Percentiles rank a stretch among this genome's conserved stretches.
Conservation (phyloP, 2,113 vertebrate species). For the Paraplagusia blochii region DNA sequence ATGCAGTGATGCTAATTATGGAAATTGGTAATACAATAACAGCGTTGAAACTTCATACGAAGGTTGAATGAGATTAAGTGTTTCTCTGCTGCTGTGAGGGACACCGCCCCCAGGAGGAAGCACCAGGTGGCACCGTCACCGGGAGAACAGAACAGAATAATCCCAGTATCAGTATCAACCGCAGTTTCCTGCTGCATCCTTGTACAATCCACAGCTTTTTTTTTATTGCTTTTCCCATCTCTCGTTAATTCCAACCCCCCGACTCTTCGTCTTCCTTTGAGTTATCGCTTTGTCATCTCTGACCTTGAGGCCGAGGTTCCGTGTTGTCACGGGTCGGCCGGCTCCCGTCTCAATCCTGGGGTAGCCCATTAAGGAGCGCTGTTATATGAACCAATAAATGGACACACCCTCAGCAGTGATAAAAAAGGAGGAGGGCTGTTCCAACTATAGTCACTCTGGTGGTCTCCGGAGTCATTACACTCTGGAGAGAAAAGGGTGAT, state of each 20-base stretch:
- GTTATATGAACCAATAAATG: slow-evolving; percentile 58
- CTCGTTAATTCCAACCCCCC: slow-evolving; percentile 30
- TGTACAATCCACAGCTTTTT: slow-evolving; percentile 4
- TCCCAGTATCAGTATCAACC: slow-evolving; percentile 46
- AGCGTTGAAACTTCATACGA: slow-evolving; percentile 40
- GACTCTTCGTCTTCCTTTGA: slow-evolving; percentile 16
- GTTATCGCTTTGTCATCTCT: slow-evolving; percentile 43
- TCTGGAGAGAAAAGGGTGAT: slow-evolving; percentile 31
- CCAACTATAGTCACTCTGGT: slow-evolving; percentile 30
- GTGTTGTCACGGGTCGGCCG: slow-evolving; percentile 48
- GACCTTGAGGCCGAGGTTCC: slow-evolving; percentile 55
- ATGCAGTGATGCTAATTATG: slow-evolving; percentile 44
- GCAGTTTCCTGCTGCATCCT: slow-evolving; percentile 38
- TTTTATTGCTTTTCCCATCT: slow-evolving; percentile 24
- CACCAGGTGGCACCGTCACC: slow-evolving; percentile 28
- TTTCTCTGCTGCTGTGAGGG: not conserved
- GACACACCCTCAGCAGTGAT: slow-evolving; percentile 30
- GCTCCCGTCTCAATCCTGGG: slow-evolving; percentile 51
- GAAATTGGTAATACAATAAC: slow-evolving; percentile 44
- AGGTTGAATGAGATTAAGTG: slow-evolving; percentile 29
- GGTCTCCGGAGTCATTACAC: slow-evolving; percentile 37
- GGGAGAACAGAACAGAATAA: slow-evolving; percentile 14
- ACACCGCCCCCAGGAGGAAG: slow-evolving; percentile 1
- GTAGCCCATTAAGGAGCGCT: slow-evolving; percentile 56
- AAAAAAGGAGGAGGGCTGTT: slow-evolving; percentile 37